phyloP scores from a whole-genome alignment of 2,113 vertebrate species.

The Neodon shergylaensis region DNA sequence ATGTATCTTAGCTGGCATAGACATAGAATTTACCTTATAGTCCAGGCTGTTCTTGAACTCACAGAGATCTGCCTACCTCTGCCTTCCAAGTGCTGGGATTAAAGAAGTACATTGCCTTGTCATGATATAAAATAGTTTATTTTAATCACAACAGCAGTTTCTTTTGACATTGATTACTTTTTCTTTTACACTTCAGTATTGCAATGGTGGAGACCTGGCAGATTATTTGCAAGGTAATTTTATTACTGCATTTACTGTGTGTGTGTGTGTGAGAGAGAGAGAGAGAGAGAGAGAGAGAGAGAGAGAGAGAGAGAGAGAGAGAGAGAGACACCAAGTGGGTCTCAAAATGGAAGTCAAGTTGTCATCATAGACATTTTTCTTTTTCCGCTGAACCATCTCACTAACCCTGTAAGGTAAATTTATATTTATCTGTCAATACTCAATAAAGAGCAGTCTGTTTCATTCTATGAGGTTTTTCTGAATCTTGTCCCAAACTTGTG shows the following conservation, averaged over 20 bases:
- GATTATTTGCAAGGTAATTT: conserved; percentile 98
- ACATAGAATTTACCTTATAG: neutral
- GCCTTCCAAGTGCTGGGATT: neutral
- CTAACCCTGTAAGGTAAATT: conserved; percentile 91
- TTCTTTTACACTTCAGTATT: conserved; percentile 90
- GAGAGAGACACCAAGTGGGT: neutral
- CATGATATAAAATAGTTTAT: neutral
- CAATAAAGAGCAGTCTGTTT: neutral
- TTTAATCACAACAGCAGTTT: neutral
- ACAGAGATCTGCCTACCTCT: no score
- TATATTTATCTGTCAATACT: conserved; percentile 50
- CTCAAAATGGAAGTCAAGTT: neutral
- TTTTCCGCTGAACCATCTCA: neutral
- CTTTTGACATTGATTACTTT: conserved; percentile 67
- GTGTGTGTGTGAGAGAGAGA: neutral
- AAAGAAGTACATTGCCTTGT: neutral
- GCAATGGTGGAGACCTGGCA: conserved; percentile 98
- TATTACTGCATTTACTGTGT: neutral
- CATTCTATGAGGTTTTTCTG: conserved; percentile 38
- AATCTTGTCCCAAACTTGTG: conserved; percentile 13
- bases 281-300: no score
- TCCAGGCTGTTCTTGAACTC: no score
- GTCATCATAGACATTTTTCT: neutral
- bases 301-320: no score
- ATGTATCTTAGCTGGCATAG: neutral